phyloP scores from a whole-genome alignment of 2,888 invertebrate species.

The Chaetoderma sp. region DNA sequence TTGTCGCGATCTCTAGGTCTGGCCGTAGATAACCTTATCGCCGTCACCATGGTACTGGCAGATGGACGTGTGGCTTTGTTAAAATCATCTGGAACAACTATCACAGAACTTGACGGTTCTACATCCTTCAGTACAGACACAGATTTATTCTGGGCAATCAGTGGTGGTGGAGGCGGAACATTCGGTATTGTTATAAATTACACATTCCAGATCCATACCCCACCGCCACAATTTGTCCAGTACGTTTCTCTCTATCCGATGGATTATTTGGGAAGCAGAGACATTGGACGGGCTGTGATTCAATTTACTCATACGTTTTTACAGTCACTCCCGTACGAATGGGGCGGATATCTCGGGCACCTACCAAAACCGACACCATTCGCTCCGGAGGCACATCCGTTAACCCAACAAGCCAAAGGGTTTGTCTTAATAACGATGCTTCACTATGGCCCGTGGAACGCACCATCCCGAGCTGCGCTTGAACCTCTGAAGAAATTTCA shows the following conservation, averaged over 20 bases:
- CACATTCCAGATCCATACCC: neutral
- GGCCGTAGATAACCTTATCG: neutral
- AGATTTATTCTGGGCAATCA: neutral
- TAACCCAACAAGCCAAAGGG: no score
- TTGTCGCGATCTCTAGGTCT: neutral
- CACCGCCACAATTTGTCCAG: neutral
- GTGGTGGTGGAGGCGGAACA: conserved; percentile 2
- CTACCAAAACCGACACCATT: no score
- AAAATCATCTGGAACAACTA: neutral
- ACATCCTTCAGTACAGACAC: neutral
- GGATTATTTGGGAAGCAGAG: neutral
- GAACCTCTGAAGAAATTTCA: neutral
- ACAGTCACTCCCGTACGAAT: neutral
- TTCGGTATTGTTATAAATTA: neutral
- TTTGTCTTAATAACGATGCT: neutral
- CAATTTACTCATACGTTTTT: neutral
- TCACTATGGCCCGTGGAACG: neutral
- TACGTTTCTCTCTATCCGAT: neutral
- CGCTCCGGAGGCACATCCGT: no score
- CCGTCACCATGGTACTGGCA: neutral
- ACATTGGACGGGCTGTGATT: neutral
- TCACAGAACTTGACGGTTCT: neutral
- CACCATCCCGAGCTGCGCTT: neutral
- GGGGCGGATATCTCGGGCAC: conserved; percentile 1
- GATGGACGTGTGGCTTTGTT: neutral